Evolutionary conservation across 1,140 invertebrate species (phyloP), one percentile per base, ranked within the genome.

Genomic region (Bombus affinis): DNA sequence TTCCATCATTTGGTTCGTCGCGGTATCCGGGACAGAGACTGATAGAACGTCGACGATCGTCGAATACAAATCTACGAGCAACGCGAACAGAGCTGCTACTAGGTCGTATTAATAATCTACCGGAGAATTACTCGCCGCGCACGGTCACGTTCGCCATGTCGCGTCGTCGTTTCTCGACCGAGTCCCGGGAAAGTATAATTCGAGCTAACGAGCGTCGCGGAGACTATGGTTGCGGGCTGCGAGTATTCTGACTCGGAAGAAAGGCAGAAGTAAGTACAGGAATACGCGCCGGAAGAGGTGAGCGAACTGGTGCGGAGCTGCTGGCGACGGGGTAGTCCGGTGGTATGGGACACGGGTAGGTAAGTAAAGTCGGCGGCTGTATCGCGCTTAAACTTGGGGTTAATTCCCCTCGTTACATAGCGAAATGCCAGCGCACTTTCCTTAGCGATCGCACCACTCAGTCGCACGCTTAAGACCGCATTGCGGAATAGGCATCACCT

Each of bases 321-420:
- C 62, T 28, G 80, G 70, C 42, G 77, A 88, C 57, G 85, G 62
- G 66, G 72, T 76, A 65, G 74, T 83, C 77, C 65, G 81, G 65
- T 89, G 85, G 83, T 79, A 57, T 87, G 80, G 70, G 88, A 84
- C 78, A 79, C 73, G 80, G 85, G 71, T 86, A 80, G 89, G 76
- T 88, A 83, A 81, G 87, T 89, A 86, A 92, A 91, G 90, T 91
- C 88, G 73, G 82, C 85, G 85, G 85, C 87, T 91, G 88, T 90
- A 92, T 89, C 86, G 89, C 75, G 87, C 79, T 92, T 93, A 93
- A 93, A 92, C 92, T 91, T 86, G 79, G 88, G 92, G 92, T 93
- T 93, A 94, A 93, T 93, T 92, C 91, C 86, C 90, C 89, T 93
- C 93, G 92, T 93, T 93, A 93, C 87, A 89, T 88, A 77, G 90